A percentile compares a stretch with the other conserved stretches of the same genome.
These are phyloP conservation scores for Rhopalosiphum padi DNA, from an alignment of 1,140 invertebrate genomes.

Conservation along the genomic window DNA sequence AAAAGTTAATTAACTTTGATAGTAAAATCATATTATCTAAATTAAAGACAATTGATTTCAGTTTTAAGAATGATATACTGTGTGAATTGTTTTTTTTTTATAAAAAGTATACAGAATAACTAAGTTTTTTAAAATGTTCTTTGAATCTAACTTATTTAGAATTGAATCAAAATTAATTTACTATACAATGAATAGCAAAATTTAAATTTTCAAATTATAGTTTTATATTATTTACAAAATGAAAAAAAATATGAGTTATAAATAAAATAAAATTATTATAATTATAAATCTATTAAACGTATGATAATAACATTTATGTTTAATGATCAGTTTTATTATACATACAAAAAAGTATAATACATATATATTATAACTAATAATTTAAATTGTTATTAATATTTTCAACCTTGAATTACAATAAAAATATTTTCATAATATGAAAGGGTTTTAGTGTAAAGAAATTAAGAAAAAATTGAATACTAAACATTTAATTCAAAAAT, in stretches of 20 bases:
- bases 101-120: neutral
- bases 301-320: neutral
- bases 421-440: too few relatives aligned
- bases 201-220: slow-evolving; percentile 11
- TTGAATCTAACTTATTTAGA: neutral
- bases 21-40: neutral
- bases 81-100: neutral
- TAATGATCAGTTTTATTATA: neutral
- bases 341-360: neutral
- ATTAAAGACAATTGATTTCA: neutral
- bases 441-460: too few relatives aligned
- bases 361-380: slow-evolving; percentile 1
- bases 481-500: slow-evolving; percentile 1
- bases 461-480: neutral
- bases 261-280: slow-evolving; percentile 28
- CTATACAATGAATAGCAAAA: slow-evolving; percentile 6
- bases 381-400: too few relatives aligned
- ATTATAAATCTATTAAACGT: neutral
- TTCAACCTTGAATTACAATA: too few relatives aligned
- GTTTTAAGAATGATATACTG: neutral
- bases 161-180: neutral
- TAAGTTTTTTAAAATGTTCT: neutral
- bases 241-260: slow-evolving; percentile 23
- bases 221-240: slow-evolving; percentile 5
- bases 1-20: neutral